phyloP scores from a whole-genome alignment of 2,888 invertebrate species.

The Uropetala carovei region DNA sequence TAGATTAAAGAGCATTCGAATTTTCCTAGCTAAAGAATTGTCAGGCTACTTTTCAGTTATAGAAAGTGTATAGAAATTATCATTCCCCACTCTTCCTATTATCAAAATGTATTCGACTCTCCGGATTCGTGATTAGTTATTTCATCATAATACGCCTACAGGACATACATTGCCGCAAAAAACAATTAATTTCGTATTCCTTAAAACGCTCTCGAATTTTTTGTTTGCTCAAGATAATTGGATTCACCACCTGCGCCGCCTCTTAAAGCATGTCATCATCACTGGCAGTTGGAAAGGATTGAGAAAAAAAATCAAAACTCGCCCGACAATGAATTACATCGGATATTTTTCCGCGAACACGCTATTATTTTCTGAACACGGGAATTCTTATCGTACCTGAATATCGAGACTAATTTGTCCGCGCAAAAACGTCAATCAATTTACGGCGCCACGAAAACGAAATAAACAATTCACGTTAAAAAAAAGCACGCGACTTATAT shows the following conservation, averaged over 20 bases:
- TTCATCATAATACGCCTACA: too few species aligned
- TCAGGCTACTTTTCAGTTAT: too few species aligned
- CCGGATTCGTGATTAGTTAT: too few species aligned
- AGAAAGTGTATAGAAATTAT: too few species aligned
- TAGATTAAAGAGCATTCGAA: too few species aligned
- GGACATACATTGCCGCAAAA: too few species aligned
- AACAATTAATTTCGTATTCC: too few species aligned
- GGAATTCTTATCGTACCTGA: background rate
- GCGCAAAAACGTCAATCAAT: slow-evolving; percentile 32
- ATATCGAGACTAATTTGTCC: slow-evolving; percentile 31
- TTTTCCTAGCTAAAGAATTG: too few species aligned
- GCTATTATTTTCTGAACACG: slow-evolving; percentile 20
- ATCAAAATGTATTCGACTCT: too few species aligned
- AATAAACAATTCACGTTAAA: background rate
- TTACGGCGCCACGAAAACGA: background rate
- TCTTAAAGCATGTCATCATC: slow-evolving; percentile 32
- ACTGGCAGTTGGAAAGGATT: background rate
- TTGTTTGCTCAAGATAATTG: slow-evolving; percentile 12
- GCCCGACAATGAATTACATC: background rate
- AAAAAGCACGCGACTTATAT: background rate
- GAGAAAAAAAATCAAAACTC: background rate
- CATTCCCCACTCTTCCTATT: too few species aligned
- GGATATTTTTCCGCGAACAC: slow-evolving; percentile 1
- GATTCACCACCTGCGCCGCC: background rate
- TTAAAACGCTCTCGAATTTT: too few species aligned